Base-by-base conservation (phyloP, 1,140 invertebrate species). In the Pogonomyrmex californicus region DNA sequence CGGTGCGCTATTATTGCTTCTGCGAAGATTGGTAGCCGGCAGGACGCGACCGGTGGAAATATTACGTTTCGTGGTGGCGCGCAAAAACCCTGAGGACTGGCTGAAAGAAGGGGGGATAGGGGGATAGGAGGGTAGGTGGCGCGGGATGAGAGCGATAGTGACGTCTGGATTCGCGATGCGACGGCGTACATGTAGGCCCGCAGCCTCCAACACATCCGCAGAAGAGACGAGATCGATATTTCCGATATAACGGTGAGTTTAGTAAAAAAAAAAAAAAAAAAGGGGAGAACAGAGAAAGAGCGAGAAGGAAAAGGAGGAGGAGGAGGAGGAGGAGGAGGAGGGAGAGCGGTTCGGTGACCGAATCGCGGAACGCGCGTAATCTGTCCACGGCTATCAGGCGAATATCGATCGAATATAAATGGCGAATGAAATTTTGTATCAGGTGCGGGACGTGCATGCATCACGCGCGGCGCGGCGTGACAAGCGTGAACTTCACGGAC, bases 1-100 rank as follows among this genome's bases (percentile, higher is more conserved):
- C 91, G 92, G 91, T 91, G 89, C 88, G 92, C 92, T 93, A 94
- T 94, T 94, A 94, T 94, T 94, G 94, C 93, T 94, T 94, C 91
- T 91, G 93, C 87, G 92, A 94, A 94, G 93, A 95, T 94, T 94
- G 93, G 93, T 94, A 91, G 92, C 91, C 91, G 86, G 88, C 86
- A 91, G 92, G 91, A 94, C 91, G 77, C 83, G 90, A 90, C 89
- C 76, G 87, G 89, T 93, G 92, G 92, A 94, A 93, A 94, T 95
- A 95, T 95, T 94, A 92, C 92, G 91, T 93, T 93, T 93, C 91
- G 93, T 73, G 90, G 88, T 90, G 71, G 62, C 33, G 90, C 49
- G 58, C 88, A 87, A 91, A 91, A 90, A 90, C 60, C 65, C 79
- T 44, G 75, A 89, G 86, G 90, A 89, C 89, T 86, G 73, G 87